A percentile compares a stretch with the other conserved stretches of the same genome.
phyloP scores from a whole-genome alignment of 2,113 vertebrate species.

The Climacteris rufus region DNA sequence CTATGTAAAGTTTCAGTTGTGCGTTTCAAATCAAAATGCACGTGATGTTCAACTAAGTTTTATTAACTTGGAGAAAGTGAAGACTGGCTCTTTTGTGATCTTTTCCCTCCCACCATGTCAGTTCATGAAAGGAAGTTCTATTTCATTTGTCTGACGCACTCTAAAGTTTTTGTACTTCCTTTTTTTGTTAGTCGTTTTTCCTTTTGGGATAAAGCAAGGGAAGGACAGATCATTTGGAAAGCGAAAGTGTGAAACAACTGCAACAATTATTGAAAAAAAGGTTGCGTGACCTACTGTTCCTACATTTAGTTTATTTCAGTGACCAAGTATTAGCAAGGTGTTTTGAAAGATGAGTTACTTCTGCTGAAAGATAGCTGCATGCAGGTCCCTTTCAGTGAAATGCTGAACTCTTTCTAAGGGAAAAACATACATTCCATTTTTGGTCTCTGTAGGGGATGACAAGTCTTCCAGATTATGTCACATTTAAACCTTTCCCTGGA shows the following conservation, averaged over 20 bases:
- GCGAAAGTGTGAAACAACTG: background rate
- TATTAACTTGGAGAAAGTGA: background rate
- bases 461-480: constrained; percentile 92
- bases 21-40: background rate
- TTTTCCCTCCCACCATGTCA: background rate
- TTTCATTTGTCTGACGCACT: background rate
- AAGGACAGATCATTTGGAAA: background rate
- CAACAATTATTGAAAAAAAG: background rate
- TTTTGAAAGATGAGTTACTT: background rate
- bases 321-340: background rate
- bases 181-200: background rate
- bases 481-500: constrained; percentile 92
- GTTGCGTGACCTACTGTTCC: background rate
- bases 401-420: background rate
- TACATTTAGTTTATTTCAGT: background rate
- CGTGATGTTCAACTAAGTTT: background rate
- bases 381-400: background rate
- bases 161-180: background rate
- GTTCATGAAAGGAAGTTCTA: background rate
- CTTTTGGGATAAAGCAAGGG: background rate
- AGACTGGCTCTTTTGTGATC: background rate
- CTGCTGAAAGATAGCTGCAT: background rate
- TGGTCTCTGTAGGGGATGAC: constrained; percentile 81
- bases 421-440: background rate
- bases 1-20: background rate